Conservation (phyloP, 2,888 invertebrate species). For the Sthenelais limicola region DNA sequence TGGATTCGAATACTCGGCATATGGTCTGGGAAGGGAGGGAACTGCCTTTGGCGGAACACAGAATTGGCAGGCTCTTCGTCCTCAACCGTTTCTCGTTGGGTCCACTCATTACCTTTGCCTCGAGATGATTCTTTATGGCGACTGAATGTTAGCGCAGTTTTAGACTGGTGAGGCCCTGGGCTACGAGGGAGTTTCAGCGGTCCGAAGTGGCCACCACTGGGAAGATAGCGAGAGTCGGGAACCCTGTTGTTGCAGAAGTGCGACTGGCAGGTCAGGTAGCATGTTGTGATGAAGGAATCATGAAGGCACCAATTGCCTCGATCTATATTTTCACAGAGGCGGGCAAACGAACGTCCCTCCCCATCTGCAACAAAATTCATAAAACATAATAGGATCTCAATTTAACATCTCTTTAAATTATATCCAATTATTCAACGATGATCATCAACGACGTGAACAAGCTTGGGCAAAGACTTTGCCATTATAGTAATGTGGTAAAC, state of each 20-base stretch:
- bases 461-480: too few relatives aligned
- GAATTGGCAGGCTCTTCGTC: conserved; percentile 13
- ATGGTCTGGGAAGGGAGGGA: not conserved
- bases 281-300: conserved; percentile 44
- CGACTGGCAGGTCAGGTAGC: conserved; percentile 37
- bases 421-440: too few relatives aligned
- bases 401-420: too few relatives aligned
- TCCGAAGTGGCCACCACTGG: conserved; percentile 10
- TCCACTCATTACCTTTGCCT: not conserved
- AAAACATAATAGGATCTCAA: too few relatives aligned
- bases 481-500: too few relatives aligned
- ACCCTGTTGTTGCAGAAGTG: conserved; percentile 42
- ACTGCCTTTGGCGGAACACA: not conserved
- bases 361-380: too few relatives aligned
- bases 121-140: too few relatives aligned
- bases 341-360: conserved; percentile 29
- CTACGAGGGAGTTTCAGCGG: not conserved
- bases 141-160: too few relatives aligned
- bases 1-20: too few relatives aligned
- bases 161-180: too few relatives aligned
- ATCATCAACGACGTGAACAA: too few relatives aligned
- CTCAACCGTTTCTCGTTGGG: not conserved
- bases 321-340: conserved; percentile 22
- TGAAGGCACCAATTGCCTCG: conserved; percentile 43
- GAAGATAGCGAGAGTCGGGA: conserved; percentile 8